A percentile compares a stretch with the other conserved stretches of the same genome.
Evolutionary conservation across 2,888 invertebrate species (phyloP).

Genomic region (Acleris literana): DNA sequence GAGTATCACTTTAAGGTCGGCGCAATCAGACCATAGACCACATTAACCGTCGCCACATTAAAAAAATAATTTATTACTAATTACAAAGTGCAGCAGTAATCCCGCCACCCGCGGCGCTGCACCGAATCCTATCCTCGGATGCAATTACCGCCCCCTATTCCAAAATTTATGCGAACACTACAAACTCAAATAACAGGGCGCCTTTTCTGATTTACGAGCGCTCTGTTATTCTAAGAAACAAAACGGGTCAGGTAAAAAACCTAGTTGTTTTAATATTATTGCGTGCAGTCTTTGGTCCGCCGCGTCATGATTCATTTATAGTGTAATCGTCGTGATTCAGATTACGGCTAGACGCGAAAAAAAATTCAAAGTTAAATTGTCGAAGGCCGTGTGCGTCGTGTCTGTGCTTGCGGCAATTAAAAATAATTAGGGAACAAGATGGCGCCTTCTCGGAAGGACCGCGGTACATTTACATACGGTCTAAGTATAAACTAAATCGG

Average conservation of each 20-base stretch:
- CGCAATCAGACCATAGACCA: neutral
- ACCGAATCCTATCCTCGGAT: constrained; percentile 45
- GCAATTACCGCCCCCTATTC: constrained; percentile 59
- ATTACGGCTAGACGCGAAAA: constrained; percentile 74
- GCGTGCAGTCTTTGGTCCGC: constrained; percentile 57
- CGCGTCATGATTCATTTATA: constrained; percentile 65
- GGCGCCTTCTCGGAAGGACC: constrained; percentile 79
- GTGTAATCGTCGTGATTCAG: constrained; percentile 71
- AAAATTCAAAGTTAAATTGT: constrained; percentile 72
- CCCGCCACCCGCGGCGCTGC: constrained; percentile 64
- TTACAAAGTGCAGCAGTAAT: constrained; percentile 29
- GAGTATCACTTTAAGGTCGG: constrained; percentile 33
- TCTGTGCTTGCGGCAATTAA: constrained; percentile 79
- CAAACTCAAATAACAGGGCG: constrained; percentile 77
- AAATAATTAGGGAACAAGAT: constrained; percentile 82
- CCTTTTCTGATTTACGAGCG: constrained; percentile 75
- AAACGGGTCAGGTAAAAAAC: constrained; percentile 63
- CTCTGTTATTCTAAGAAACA: constrained; percentile 69
- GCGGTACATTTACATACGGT: constrained; percentile 76
- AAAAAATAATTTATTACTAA: constrained; percentile 16
- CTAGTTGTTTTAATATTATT: constrained; percentile 62
- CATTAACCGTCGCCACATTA: neutral
- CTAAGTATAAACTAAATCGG: constrained; percentile 69
- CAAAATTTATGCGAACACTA: constrained; percentile 66
- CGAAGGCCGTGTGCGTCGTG: constrained; percentile 73